Percentiles rank a stretch among this genome's conserved stretches.
These are phyloP conservation scores for Alces alces DNA, from an alignment of 2,113 vertebrate species.

Conservation along the genomic window DNA sequence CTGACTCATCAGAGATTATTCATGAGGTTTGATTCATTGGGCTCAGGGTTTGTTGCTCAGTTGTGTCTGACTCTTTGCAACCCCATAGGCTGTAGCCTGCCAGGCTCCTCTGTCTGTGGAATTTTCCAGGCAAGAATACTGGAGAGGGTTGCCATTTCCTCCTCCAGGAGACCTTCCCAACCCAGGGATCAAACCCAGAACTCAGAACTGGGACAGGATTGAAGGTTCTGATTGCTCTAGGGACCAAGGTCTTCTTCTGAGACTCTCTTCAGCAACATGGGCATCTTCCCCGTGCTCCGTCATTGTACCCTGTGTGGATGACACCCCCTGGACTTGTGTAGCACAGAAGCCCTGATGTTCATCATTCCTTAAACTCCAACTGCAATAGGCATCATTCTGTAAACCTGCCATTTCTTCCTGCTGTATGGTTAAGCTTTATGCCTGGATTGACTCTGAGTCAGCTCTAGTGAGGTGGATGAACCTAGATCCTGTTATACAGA, in stretches of 20 bases:
- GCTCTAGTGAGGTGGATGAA: not conserved
- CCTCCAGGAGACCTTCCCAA: not conserved
- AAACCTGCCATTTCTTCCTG: not conserved
- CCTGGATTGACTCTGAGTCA: not conserved
- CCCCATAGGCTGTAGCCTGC: not conserved
- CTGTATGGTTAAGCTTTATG: accelerated
- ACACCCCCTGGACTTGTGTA: not conserved
- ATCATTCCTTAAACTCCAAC: too few relatives aligned
- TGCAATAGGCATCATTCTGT: not conserved
- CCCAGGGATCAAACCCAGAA: not conserved
- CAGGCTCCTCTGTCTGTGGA: not conserved
- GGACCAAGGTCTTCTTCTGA: not conserved
- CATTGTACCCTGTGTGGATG: accelerated
- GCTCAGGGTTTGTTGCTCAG: accelerated
- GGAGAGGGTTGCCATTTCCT: not conserved
- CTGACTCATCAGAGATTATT: not conserved
- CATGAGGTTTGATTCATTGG: not conserved
- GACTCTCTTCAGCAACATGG: not conserved
- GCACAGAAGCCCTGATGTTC: accelerated
- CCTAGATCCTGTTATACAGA: not conserved
- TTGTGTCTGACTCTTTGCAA: not conserved
- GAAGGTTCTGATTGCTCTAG: not conserved
- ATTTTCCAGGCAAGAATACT: not conserved
- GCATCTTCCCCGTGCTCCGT: not conserved
- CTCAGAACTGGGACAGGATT: not conserved